Evolutionary conservation across 2,888 invertebrate genomes (phyloP).

Genomic region (Chironomus riparius): DNA sequence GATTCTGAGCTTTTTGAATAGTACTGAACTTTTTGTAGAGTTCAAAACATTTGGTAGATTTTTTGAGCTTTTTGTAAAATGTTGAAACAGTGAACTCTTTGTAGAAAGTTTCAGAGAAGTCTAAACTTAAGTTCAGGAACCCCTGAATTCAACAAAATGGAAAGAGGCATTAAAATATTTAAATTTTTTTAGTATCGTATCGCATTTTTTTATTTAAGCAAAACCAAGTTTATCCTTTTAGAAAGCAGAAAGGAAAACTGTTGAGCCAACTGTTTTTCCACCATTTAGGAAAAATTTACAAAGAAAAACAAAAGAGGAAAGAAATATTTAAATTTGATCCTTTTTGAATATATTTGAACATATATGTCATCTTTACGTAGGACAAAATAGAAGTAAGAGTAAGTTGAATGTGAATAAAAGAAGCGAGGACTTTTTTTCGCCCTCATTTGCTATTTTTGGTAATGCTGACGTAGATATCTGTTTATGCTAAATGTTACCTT

Average conservation of each 20-base stretch:
- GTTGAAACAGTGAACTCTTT: too few relatives aligned
- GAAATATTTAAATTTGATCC: conserved; percentile 7
- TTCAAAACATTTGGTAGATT: too few relatives aligned
- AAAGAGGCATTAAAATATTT: too few relatives aligned
- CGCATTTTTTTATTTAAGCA: too few relatives aligned
- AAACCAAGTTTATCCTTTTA: background rate
- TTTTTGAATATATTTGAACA: background rate
- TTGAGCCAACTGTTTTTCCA: background rate
- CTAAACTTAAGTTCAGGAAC: too few relatives aligned
- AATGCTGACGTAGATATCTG: background rate
- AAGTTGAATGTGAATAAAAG: background rate
- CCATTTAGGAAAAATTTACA: background rate
- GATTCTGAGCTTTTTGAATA: too few relatives aligned
- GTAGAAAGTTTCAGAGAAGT: too few relatives aligned
- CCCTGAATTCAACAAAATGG: too few relatives aligned
- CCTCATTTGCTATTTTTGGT: too few relatives aligned
- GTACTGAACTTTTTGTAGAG: too few relatives aligned
- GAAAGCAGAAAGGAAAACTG: background rate
- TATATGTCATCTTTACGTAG: background rate
- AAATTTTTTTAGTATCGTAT: too few relatives aligned
- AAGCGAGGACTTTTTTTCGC: background rate
- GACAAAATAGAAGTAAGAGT: background rate
- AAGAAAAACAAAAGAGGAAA: background rate
- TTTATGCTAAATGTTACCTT: background rate
- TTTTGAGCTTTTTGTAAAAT: too few relatives aligned